Conservation (phyloP, 2,888 invertebrate genomes). For the Clistopyga incitator region DNA sequence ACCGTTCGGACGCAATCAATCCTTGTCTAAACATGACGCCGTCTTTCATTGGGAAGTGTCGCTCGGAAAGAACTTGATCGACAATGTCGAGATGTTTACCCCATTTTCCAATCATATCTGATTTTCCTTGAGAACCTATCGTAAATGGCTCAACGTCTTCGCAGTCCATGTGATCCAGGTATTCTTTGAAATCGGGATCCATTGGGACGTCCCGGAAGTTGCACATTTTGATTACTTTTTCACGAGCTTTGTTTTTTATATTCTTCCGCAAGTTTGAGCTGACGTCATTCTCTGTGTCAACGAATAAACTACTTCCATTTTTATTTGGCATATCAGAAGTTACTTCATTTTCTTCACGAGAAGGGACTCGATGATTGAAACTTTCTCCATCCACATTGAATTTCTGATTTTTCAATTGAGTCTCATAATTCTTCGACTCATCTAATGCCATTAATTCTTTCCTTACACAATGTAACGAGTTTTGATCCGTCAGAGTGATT, state of each 20-base stretch:
- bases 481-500: neutral
- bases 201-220: constrained; percentile 28
- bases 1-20: neutral
- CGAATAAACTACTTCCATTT: neutral
- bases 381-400: neutral
- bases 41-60: constrained; percentile 16
- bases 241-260: neutral
- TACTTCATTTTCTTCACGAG: neutral
- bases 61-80: constrained; percentile 57
- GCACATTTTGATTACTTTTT: neutral
- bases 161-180: neutral
- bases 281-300: neutral
- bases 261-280: neutral
- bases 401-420: constrained; percentile 6
- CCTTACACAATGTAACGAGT: neutral
- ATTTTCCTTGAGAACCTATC: constrained; percentile 66
- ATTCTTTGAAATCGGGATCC: constrained; percentile 24
- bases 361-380: neutral
- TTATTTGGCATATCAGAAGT: neutral
- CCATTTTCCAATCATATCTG: constrained; percentile 70
- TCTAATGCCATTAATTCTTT: neutral
- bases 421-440: constrained; percentile 16
- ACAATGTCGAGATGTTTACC: constrained; percentile 67
- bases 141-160: constrained; percentile 55
- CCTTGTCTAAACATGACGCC: neutral